Conservation (phyloP, 2,888 invertebrate species). For the Leucania comma region DNA sequence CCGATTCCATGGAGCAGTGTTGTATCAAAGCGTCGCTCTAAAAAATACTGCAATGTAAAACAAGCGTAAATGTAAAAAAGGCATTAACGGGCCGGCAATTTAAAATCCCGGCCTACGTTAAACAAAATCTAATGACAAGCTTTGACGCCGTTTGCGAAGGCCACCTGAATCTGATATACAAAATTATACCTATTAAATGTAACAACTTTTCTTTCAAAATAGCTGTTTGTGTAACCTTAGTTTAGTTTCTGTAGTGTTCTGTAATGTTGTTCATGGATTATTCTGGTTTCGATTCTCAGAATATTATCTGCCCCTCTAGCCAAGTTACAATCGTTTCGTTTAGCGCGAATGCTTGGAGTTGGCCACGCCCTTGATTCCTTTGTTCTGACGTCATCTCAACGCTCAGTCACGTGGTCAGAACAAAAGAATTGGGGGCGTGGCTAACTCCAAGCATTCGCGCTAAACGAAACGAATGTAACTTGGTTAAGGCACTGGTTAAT, state of each 20-base stretch:
- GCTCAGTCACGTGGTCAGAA: too few relatives aligned
- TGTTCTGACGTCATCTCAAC: too few relatives aligned
- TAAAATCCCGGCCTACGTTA: constrained; percentile 42
- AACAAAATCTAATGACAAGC: constrained; percentile 64
- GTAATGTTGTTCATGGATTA: constrained; percentile 14
- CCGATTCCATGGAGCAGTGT: neutral
- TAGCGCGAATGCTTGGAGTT: too few relatives aligned
- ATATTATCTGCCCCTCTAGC: too few relatives aligned
- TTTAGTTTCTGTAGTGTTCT: constrained; percentile 9
- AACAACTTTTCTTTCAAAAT: constrained; percentile 43
- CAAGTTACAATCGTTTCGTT: too few relatives aligned
- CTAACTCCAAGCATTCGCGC: too few relatives aligned
- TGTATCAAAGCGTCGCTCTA: constrained; percentile 8
- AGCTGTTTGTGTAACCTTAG: constrained; percentile 20
- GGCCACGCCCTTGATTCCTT: too few relatives aligned
- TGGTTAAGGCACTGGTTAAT: too few relatives aligned
- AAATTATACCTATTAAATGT: constrained; percentile 57
- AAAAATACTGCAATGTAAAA: constrained; percentile 33
- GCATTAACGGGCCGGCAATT: constrained; percentile 52
- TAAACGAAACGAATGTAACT: too few relatives aligned
- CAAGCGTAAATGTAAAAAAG: constrained; percentile 47
- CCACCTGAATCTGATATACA: constrained; percentile 58
- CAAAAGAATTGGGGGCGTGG: too few relatives aligned
- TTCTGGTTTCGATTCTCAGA: constrained; percentile 1
- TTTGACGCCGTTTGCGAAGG: constrained; percentile 59